Conservation (phyloP, 2,797 vertebrate species). For the Acestrorhynchus altus region DNA sequence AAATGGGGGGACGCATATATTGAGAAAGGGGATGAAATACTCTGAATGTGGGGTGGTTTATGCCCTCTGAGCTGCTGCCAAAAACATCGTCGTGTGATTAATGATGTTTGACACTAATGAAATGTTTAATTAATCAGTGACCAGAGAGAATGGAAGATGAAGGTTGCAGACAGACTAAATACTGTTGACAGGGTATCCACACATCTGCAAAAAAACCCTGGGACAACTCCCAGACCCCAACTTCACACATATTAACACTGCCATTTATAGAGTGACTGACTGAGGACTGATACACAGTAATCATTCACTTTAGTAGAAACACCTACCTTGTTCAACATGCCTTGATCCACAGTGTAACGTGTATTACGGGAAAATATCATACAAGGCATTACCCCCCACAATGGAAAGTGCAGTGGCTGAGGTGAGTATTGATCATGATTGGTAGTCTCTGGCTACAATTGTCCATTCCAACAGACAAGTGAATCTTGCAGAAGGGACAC, state of each 20-base stretch:
- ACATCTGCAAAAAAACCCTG: constrained; percentile 30
- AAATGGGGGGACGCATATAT: too few relatives aligned
- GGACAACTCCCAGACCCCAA: constrained; percentile 6
- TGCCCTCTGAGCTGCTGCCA: constrained; percentile 41
- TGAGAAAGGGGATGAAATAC: neutral
- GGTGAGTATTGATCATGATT: too few relatives aligned
- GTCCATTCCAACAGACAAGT: too few relatives aligned
- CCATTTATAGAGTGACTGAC: neutral
- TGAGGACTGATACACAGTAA: neutral
- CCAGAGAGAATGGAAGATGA: constrained; percentile 61
- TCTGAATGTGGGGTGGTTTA: neutral
- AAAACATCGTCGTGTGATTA: constrained; percentile 54
- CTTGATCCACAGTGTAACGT: too few relatives aligned
- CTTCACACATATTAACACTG: neutral
- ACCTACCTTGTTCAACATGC: neutral
- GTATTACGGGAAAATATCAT: too few relatives aligned
- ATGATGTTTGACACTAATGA: constrained; percentile 75
- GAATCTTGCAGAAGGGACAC: too few relatives aligned
- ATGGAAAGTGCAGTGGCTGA: too few relatives aligned
- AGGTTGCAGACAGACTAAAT: constrained; percentile 59
- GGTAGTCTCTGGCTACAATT: too few relatives aligned
- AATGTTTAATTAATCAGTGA: constrained; percentile 73
- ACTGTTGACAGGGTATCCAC: constrained; percentile 57
- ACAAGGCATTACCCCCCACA: too few relatives aligned
- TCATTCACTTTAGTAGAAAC: neutral